Base-by-base conservation (phyloP, 2,888 invertebrate genomes). In the Acrobasis repandana region DNA sequence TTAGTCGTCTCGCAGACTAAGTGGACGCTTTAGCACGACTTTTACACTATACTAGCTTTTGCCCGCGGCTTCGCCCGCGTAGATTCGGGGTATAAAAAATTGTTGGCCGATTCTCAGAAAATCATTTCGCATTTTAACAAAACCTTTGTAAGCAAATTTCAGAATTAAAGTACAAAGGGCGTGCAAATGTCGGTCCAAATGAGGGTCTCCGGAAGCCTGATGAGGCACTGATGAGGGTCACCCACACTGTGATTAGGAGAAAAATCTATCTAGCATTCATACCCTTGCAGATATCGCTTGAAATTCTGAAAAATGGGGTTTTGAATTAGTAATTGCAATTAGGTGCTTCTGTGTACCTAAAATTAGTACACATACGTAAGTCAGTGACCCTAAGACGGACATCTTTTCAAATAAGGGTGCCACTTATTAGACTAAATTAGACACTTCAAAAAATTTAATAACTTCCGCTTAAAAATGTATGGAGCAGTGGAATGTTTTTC, bases 141-240 rank as follows among this genome's bases (percentile, higher is more conserved):
- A n/a, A 14, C 6, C n/a, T 43, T 11, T 14, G 43, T 43, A 14
- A 14, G 28, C 43, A 14, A 43, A 43, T 43, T 43, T 43, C 14
- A n/a, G 14, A 43, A 43, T 43, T 43, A 43, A 43, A 43, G 43
- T n/a, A 43, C 43, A 43, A 43, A 43, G 4, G 11, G 43, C 43
- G 43, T 14, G 43, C 43, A 43, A 43, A 43, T 43, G 43, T 43
- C 14, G 43, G 43, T 43, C 3, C 43, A 43, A 43, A 43, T 43
- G 43, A 43, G 43, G 43, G 43, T 43, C n/a, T 3, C 4, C 11
- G 5, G 43, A 1, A 43, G 10, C n/a, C n/a, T 43, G n/a, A 43
- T 43, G 43, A 43, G 43, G 5, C 43, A 43, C 43, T 43, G 43
- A 43, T 43, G 43, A 43, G 43, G 43, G 43, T 43, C 43, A 43